These are phyloP conservation scores for Callipepla californica DNA, from an alignment of 2,113 vertebrate species.

Conservation along the genomic window DNA sequence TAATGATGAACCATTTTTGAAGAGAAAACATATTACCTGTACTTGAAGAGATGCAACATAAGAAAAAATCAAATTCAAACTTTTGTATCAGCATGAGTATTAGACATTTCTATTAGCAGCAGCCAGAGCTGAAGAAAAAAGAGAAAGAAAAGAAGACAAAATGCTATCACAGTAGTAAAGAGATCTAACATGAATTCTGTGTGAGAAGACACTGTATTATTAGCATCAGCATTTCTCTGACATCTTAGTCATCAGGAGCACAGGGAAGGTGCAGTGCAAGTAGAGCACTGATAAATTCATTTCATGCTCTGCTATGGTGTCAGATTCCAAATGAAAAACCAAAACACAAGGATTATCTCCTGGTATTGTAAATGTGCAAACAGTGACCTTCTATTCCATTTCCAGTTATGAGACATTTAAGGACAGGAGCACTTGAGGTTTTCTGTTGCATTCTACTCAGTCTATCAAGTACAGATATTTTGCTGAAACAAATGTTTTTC, in stretches of 20 bases:
- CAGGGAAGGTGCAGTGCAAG: not conserved
- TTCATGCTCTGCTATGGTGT: not conserved
- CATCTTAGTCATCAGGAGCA: not conserved
- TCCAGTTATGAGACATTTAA: not conserved
- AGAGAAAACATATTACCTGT: not conserved
- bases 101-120: not conserved
- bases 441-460: not conserved
- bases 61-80: not conserved
- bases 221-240: not conserved
- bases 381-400: not conserved
- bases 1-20: not conserved
- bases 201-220: not conserved
- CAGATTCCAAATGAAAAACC: not conserved
- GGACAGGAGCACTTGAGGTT: not conserved
- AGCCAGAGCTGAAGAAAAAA: not conserved
- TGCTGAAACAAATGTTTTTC: not conserved
- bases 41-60: not conserved
- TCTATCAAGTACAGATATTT: not conserved
- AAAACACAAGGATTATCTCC: constrained; percentile 1
- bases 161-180: not conserved
- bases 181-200: not conserved
- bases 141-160: not conserved
- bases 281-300: not conserved
- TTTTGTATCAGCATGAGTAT: not conserved
- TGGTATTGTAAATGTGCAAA: not conserved